Conservation (phyloP, 2,113 vertebrate genomes). For the Muntiacus muntjak region DNA sequence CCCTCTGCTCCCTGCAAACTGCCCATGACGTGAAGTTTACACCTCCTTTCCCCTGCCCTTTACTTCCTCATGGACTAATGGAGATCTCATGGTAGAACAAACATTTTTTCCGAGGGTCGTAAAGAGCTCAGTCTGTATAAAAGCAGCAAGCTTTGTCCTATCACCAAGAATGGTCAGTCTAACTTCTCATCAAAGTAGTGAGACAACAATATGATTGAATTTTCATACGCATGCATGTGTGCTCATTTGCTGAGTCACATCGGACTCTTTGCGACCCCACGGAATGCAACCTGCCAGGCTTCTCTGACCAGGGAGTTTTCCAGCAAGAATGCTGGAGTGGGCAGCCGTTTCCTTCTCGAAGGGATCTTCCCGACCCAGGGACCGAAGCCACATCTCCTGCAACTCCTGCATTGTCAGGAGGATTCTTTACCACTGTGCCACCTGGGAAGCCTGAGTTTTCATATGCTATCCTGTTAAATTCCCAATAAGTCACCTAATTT, state of each 20-base stretch:
- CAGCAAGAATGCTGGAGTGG: not conserved
- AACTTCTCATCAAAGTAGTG: not conserved
- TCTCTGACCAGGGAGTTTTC: not conserved
- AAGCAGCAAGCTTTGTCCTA: not conserved
- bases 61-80: not conserved
- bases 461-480: not conserved
- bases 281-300: not conserved
- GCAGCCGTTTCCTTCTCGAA: not conserved
- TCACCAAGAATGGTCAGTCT: not conserved
- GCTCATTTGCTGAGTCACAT: not conserved
- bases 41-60: not conserved
- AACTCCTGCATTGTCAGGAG: not conserved
- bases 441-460: not conserved
- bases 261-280: not conserved
- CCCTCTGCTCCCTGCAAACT: not conserved
- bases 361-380: not conserved
- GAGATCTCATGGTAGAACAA: not conserved
- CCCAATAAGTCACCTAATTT: not conserved
- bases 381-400: rapidly evolving
- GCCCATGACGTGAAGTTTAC: not conserved
- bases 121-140: not conserved
- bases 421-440: not conserved
- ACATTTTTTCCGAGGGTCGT: not conserved
- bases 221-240: not conserved
- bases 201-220: not conserved